Evolutionary conservation across 2,113 vertebrate genomes (phyloP).

Genomic region (Crotophaga sulcirostris): DNA sequence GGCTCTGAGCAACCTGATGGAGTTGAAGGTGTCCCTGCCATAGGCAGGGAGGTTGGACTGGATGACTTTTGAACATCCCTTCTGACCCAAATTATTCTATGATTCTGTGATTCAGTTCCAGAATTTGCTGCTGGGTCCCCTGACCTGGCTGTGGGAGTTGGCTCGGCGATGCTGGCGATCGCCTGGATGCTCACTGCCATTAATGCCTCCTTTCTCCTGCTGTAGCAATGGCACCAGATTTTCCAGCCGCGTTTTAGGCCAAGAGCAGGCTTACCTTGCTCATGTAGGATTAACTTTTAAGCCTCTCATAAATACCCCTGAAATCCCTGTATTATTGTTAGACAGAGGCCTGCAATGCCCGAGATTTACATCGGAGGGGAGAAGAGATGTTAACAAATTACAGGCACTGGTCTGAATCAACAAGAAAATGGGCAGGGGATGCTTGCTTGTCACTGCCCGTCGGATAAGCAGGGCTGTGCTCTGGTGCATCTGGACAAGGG

Average conservation of each 20-base stretch:
- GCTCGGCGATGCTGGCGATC: neutral
- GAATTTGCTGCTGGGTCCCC: neutral
- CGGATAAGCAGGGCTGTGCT: neutral
- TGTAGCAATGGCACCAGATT: constrained; percentile 27
- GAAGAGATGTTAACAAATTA: constrained; percentile 45
- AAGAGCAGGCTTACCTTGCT: constrained; percentile 63
- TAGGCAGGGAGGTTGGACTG: neutral
- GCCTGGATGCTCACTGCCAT: accelerated
- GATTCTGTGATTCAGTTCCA: neutral
- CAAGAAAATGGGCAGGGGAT: neutral
- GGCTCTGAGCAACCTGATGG: neutral
- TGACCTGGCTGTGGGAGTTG: neutral
- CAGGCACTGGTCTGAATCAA: constrained; percentile 30
- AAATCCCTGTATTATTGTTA: constrained; percentile 64
- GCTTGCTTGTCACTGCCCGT: neutral
- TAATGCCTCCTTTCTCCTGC: neutral
- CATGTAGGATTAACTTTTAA: constrained; percentile 64
- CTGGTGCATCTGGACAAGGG: neutral
- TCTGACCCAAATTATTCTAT: neutral
- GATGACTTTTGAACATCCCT: neutral
- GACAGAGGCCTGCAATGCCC: constrained; percentile 6
- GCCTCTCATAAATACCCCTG: constrained; percentile 58
- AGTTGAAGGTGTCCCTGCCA: neutral
- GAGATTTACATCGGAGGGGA: constrained; percentile 20
- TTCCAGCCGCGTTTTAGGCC: constrained; percentile 30